A percentile compares a stretch with the other conserved stretches of the same genome.
phyloP scores from a whole-genome alignment of 1,140 invertebrate genomes.

The Muscidifurax raptorellus region DNA sequence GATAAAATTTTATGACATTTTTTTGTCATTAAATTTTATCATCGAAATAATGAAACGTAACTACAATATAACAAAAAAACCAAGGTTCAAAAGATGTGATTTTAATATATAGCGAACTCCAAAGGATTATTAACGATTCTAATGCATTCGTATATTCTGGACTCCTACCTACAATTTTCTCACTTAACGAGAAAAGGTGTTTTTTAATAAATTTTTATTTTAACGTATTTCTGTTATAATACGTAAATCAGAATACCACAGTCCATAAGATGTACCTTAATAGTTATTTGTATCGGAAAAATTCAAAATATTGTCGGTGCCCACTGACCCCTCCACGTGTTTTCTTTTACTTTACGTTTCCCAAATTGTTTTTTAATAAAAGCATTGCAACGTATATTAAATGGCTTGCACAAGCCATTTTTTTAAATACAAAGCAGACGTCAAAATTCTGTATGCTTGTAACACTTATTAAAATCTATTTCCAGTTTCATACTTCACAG shows the following conservation, averaged over 20 bases:
- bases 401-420: not conserved
- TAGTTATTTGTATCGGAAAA: no score
- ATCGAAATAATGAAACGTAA: not conserved
- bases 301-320: slow-evolving; percentile 55
- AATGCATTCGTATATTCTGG: not conserved
- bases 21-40: no score
- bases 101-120: slow-evolving; percentile 6
- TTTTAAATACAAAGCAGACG: slow-evolving; percentile 64
- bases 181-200: not conserved
- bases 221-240: not conserved
- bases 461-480: slow-evolving; percentile 12
- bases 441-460: slow-evolving; percentile 65
- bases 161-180: slow-evolving; percentile 33
- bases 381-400: not conserved
- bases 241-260: not conserved
- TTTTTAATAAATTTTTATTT: not conserved
- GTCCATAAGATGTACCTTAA: not conserved
- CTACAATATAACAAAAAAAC: not conserved
- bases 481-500: slow-evolving; percentile 19
- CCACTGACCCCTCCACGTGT: slow-evolving; percentile 68
- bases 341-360: slow-evolving; percentile 44
- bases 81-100: not conserved
- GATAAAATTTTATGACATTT: no score
- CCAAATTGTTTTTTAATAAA: not conserved
- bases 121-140: slow-evolving; percentile 24